Conservation (phyloP, 2,113 vertebrate species). For the Lepisosteus osseus region DNA sequence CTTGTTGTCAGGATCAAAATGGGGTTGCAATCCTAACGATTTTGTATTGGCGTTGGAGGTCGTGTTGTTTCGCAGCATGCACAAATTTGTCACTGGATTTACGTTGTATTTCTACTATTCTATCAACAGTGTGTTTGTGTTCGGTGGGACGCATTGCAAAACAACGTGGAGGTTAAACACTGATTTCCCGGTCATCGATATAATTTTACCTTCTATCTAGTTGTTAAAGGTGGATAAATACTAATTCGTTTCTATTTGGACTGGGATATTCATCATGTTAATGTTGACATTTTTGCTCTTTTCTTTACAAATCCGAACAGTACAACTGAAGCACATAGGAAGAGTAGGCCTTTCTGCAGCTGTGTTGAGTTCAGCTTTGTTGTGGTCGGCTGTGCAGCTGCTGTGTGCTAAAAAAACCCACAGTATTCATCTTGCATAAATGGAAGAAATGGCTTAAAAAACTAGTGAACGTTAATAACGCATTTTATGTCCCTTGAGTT, state of each 20-base stretch:
- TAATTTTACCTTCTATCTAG: too few relatives aligned
- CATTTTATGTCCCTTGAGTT: neutral
- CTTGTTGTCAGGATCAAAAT: neutral
- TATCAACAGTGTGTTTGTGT: neutral
- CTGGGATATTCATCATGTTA: too few relatives aligned
- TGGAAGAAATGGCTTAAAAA: neutral
- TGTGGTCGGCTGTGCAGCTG: neutral
- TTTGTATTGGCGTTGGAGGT: neutral
- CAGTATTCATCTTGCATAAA: neutral
- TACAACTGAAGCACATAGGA: too few relatives aligned
- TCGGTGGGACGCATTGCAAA: neutral
- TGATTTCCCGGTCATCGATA: too few relatives aligned
- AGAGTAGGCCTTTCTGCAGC: constrained; percentile 15
- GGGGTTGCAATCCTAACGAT: neutral
- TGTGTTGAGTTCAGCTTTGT: constrained; percentile 1
- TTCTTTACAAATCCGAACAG: too few relatives aligned
- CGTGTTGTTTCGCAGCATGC: neutral
- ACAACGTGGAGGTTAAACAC: too few relatives aligned
- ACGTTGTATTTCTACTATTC: neutral
- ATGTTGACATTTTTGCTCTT: too few relatives aligned
- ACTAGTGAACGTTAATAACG: neutral
- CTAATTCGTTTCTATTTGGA: too few relatives aligned
- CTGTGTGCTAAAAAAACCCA: neutral
- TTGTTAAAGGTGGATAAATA: too few relatives aligned
- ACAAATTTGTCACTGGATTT: neutral